phyloP scores from a whole-genome alignment of 2,797 vertebrate species.

The Alcedo atthis region DNA sequence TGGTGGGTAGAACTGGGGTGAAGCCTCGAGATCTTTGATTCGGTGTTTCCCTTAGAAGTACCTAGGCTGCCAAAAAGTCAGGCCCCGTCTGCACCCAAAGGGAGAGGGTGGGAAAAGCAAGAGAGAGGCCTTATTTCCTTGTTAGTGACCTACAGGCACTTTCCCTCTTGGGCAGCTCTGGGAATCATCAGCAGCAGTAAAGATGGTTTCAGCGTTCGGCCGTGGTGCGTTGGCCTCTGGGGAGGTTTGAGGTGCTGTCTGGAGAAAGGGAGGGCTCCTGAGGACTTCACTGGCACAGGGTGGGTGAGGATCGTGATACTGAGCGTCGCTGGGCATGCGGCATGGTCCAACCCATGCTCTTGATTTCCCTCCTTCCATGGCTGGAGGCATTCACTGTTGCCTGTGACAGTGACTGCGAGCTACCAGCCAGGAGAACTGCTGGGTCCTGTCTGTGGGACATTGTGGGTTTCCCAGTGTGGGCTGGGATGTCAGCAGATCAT shows the following conservation, averaged over 20 bases:
- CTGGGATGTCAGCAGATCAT: background rate
- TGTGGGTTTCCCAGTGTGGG: background rate
- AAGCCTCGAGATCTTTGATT: background rate
- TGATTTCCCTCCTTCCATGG: background rate
- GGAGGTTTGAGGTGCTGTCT: background rate
- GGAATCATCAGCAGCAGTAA: background rate
- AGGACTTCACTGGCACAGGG: rapidly evolving
- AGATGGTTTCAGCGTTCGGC: background rate
- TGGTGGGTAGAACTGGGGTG: background rate
- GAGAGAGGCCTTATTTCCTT: background rate
- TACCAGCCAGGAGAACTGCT: background rate
- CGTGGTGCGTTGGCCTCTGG: rapidly evolving
- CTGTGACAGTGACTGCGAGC: background rate
- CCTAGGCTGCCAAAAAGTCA: rapidly evolving
- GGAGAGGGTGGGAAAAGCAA: background rate
- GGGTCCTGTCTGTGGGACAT: background rate
- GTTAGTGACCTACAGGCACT: background rate
- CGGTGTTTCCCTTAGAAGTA: background rate
- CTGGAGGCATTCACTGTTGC: too few relatives aligned
- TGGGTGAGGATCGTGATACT: rapidly evolving
- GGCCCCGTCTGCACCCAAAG: rapidly evolving
- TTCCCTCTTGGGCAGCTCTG: background rate
- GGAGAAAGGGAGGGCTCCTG: background rate
- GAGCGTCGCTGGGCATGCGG: rapidly evolving
- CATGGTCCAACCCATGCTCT: rapidly evolving